These are phyloP conservation scores for Caenorhabditis brenneri DNA, from an alignment of 1,140 invertebrate species.

Conservation along the genomic window DNA sequence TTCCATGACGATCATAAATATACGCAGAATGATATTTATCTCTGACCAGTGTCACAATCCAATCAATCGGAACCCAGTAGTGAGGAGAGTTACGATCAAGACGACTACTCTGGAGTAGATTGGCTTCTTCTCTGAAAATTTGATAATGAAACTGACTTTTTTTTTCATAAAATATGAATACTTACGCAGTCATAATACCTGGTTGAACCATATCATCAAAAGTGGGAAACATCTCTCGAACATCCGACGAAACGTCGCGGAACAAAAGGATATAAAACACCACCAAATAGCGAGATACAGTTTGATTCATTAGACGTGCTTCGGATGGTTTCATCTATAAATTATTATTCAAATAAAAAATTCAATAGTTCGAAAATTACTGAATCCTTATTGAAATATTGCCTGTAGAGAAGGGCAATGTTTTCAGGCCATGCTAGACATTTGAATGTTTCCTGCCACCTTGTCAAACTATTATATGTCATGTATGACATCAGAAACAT, in stretches of 20 bases:
- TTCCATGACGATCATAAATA: background rate
- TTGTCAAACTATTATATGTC: background rate
- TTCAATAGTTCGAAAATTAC: too few species aligned
- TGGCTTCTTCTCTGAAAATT: background rate
- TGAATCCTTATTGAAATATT: background rate
- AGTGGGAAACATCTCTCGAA: background rate
- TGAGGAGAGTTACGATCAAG: background rate
- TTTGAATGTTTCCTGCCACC: background rate
- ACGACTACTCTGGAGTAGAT: background rate
- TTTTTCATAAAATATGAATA: too few species aligned
- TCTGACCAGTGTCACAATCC: background rate
- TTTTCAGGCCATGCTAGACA: background rate
- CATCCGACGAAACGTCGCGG: background rate
- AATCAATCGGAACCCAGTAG: slow-evolving; percentile 6
- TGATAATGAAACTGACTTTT: background rate
- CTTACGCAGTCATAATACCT: background rate
- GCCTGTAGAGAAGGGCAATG: background rate
- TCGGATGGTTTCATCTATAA: background rate
- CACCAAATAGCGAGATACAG: background rate
- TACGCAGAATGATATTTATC: background rate
- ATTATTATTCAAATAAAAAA: background rate
- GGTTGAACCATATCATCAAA: background rate
- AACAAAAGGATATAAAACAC: background rate
- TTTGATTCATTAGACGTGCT: background rate
- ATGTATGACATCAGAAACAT: slow-evolving; percentile 20